Conservation (phyloP, 2,797 vertebrate species). For the Hipposideros larvatus region DNA sequence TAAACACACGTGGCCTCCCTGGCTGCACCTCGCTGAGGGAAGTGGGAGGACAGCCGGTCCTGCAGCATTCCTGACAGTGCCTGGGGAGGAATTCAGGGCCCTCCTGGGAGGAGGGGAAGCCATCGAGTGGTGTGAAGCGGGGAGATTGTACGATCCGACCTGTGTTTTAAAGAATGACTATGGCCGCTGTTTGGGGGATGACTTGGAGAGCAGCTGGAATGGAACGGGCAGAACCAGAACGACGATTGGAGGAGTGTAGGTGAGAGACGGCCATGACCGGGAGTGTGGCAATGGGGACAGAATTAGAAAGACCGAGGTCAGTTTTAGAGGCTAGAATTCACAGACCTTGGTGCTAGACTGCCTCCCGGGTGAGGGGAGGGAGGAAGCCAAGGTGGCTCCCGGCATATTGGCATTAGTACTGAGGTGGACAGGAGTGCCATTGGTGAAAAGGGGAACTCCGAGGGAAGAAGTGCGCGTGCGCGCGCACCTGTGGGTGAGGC, state of each 20-base stretch:
- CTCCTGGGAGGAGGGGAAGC: not conserved
- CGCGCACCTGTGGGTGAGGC: not conserved
- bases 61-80: not conserved
- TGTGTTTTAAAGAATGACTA: conserved; percentile 8
- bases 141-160: not conserved
- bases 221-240: not conserved
- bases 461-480: not conserved
- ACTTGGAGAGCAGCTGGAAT: not conserved
- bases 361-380: not conserved
- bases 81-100: not conserved
- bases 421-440: not conserved
- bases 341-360: not conserved
- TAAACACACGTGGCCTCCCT: not conserved
- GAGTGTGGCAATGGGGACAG: not conserved
- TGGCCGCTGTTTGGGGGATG: not conserved
- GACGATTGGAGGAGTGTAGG: not conserved
- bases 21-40: not conserved
- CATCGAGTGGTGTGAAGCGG: not conserved
- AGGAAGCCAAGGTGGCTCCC: not conserved
- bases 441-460: not conserved
- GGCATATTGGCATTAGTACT: not conserved
- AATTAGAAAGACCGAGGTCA: not conserved
- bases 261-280: not conserved
- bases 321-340: not conserved
- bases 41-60: not conserved